Percentiles rank a stretch among this genome's conserved stretches.
phyloP scores from a whole-genome alignment of 2,113 vertebrate genomes.

The Phrynosoma blainvillii region DNA sequence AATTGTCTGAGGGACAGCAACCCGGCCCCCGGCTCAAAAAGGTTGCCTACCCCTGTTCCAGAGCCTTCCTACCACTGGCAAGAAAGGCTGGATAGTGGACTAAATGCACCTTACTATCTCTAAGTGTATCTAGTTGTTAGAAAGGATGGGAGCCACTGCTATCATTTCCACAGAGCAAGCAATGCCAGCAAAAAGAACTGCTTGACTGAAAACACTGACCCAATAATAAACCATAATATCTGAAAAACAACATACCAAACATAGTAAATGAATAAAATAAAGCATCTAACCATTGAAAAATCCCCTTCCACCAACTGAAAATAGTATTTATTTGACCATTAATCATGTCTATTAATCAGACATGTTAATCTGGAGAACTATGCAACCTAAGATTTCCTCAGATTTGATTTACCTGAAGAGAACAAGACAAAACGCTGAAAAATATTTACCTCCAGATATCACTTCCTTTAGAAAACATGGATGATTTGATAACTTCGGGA shows the following conservation, averaged over 20 bases:
- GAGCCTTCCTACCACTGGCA: not conserved
- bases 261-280: not conserved
- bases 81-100: not conserved
- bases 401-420: not conserved
- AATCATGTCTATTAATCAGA: not conserved
- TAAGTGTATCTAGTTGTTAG: not conserved
- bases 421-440: not conserved
- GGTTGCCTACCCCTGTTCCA: too few relatives aligned
- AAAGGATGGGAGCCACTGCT: not conserved
- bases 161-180: too few relatives aligned
- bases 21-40: too few relatives aligned
- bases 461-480: constrained; percentile 96
- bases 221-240: too few relatives aligned
- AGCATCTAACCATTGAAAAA: constrained; percentile 34
- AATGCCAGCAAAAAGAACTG: not conserved
- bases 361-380: not conserved
- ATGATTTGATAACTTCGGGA: constrained; percentile 95
- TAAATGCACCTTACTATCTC: not conserved
- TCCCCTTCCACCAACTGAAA: not conserved
- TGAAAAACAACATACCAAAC: not conserved
- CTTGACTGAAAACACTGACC: not conserved
- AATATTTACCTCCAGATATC: constrained; percentile 91
- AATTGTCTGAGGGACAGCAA: too few relatives aligned
- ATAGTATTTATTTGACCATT: not conserved
- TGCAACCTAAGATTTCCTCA: not conserved